Evolutionary conservation across 2,113 vertebrate genomes (phyloP), one percentile per base, ranked within the genome.

Genomic region (Rhabdomys dilectus): DNA sequence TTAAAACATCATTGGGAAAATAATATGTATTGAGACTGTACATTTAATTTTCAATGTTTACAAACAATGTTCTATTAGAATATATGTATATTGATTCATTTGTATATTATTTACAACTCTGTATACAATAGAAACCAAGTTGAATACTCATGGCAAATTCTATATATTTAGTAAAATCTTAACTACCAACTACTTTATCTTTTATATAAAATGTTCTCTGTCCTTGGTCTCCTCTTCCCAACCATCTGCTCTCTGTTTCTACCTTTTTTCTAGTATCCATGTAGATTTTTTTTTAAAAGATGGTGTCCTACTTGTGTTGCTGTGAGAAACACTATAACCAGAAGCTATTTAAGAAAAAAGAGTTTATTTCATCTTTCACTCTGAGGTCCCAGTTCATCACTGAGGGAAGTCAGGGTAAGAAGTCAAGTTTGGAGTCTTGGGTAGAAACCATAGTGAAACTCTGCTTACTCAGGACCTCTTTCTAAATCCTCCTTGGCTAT

Each of bases 61-160:
- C 85, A 97, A 91, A 62, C 16, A 91, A 89, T 10, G 24, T 62
- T 94, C 91, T 81, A 85, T 90, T 82, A 42, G 53, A 82, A 22
- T 12, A 76, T 22, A 76, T 45, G 34, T 84, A 11, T 68, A 21
- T 34, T 88, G 19, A 53, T 64, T 36, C 62, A 91, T 94, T 95
- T 89, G 36, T 29, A 29, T 81, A 82, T 91, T 93, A 15, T 51
- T 95, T 93, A 89, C 72, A 81, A 85, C 5, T 87, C 51, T 88
- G 7, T 62, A 15, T 88, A 68, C 19, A 85, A 68, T 48, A 42
- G 36, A 53, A 89, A 76, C 85, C 51, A 45, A 6, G 4, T 36
- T 78, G 66, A 88, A 8, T 53, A 77, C 19, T 80, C 64, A 56
- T 6, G 24, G 53, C 6, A 56, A 31, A 76, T 19, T 90, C 58